Conservation (phyloP, 2,888 invertebrate species). For the Cryptocephalus moraei region DNA sequence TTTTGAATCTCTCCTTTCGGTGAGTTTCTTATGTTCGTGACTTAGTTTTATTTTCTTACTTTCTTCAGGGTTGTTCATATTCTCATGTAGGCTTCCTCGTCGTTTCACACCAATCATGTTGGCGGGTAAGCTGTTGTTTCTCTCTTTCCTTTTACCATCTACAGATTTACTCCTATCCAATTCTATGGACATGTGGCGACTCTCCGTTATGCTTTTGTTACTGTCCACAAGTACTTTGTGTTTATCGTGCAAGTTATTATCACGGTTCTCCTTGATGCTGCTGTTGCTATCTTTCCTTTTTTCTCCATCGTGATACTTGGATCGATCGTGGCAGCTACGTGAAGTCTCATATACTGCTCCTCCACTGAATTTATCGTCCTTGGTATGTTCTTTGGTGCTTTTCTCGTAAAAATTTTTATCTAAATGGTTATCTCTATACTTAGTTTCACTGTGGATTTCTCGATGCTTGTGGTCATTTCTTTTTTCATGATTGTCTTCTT, state of each 20-base stretch:
- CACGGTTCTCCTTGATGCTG: constrained; percentile 38
- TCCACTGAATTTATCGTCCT: constrained; percentile 29
- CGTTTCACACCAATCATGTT: constrained; percentile 59
- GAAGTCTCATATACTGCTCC: constrained; percentile 18
- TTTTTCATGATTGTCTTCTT: constrained; percentile 36
- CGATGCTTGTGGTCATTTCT: constrained; percentile 42
- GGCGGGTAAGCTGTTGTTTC: constrained; percentile 52
- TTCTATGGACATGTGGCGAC: constrained; percentile 41
- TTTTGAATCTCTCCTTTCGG: constrained; percentile 61
- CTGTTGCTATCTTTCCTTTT: background rate
- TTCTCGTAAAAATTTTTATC: constrained; percentile 28
- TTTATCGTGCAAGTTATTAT: constrained; percentile 44
- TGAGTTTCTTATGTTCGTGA: constrained; percentile 39
- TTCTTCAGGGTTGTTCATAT: constrained; percentile 46
- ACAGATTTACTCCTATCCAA: constrained; percentile 35
- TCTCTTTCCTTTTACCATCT: constrained; percentile 46
- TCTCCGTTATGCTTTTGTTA: constrained; percentile 26
- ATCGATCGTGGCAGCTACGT: constrained; percentile 14
- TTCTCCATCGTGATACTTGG: background rate
- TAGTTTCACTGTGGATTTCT: constrained; percentile 41
- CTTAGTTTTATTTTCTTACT: constrained; percentile 52
- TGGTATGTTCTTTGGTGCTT: constrained; percentile 37
- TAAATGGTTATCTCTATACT: constrained; percentile 30
- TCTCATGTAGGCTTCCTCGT: constrained; percentile 69
- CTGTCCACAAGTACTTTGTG: constrained; percentile 25